Percentiles rank a stretch among this genome's conserved stretches.
Evolutionary conservation across 2,113 vertebrate species (phyloP).

Genomic region (Eonycteris spelaea): DNA sequence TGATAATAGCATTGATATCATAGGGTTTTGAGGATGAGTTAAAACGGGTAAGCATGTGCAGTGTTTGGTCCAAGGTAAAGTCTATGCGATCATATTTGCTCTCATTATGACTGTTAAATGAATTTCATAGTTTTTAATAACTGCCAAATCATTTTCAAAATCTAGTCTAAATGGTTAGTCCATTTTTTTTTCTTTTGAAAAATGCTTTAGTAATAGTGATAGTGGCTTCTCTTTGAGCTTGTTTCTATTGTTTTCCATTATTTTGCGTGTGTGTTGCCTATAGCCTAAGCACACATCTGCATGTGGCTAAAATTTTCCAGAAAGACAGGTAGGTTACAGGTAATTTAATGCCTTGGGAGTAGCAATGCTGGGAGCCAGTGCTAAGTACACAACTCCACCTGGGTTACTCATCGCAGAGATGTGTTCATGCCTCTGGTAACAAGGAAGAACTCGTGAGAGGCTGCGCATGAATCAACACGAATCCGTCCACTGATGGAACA

Average conservation of each 20-base stretch:
- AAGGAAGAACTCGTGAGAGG: background rate
- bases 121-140: background rate
- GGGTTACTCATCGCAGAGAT: background rate
- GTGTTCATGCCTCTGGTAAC: background rate
- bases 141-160: background rate
- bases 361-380: background rate
- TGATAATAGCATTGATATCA: background rate
- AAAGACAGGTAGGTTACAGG: background rate
- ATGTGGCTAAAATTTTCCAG: background rate
- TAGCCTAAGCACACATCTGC: no score
- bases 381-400: background rate
- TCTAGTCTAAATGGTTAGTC: background rate
- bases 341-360: fast-evolving
- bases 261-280: background rate
- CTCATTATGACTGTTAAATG: background rate
- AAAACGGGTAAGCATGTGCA: background rate
- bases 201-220: background rate
- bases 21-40: background rate
- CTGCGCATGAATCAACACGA: background rate
- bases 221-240: background rate
- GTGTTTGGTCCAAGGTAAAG: background rate
- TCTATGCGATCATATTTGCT: background rate
- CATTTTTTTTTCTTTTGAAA: background rate
- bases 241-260: background rate
- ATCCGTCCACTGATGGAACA: background rate